Percentiles rank a stretch among this genome's conserved stretches.
Evolutionary conservation across 2,888 invertebrate genomes (phyloP).

Genomic region (Sinhomidia bicolor): DNA sequence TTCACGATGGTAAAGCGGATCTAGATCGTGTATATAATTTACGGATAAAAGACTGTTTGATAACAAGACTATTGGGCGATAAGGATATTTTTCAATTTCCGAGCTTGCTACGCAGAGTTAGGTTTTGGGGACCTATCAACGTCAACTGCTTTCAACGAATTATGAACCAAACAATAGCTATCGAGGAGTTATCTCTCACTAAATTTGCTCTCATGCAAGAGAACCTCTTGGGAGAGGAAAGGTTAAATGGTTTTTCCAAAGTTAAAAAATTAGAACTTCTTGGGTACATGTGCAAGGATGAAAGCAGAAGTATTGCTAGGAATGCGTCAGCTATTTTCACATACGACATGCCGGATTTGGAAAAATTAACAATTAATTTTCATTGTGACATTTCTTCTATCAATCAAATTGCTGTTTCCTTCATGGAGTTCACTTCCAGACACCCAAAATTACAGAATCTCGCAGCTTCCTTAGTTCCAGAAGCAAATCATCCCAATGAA

Average conservation of each 20-base stretch:
- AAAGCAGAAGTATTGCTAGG: slow-evolving; percentile 55
- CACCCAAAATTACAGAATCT: slow-evolving; percentile 46
- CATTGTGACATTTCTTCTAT: slow-evolving; percentile 65
- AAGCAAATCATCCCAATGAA: slow-evolving; percentile 60
- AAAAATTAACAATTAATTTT: slow-evolving; percentile 66
- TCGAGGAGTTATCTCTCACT: slow-evolving; percentile 70
- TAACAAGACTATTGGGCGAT: slow-evolving; percentile 62
- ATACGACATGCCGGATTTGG: slow-evolving; percentile 61
- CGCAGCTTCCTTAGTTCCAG: slow-evolving; percentile 60
- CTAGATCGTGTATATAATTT: slow-evolving; percentile 57
- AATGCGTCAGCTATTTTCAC: slow-evolving; percentile 61
- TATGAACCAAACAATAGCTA: slow-evolving; percentile 41
- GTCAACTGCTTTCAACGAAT: slow-evolving; percentile 58
- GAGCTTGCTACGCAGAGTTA: slow-evolving; percentile 56
- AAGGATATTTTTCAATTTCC: slow-evolving; percentile 70
- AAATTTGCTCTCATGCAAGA: slow-evolving; percentile 68
- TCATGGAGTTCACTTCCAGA: slow-evolving; percentile 69
- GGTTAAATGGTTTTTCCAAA: slow-evolving; percentile 68
- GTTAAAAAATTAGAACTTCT: slow-evolving; percentile 69
- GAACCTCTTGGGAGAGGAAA: slow-evolving; percentile 53
- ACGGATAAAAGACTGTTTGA: slow-evolving; percentile 67
- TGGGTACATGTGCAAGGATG: slow-evolving; percentile 72
- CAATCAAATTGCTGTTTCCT: slow-evolving; percentile 55
- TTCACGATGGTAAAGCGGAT: slow-evolving; percentile 72
- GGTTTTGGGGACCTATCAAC: slow-evolving; percentile 71